Evolutionary conservation across 2,113 vertebrate genomes (phyloP).

Genomic region (Xenopus borealis): DNA sequence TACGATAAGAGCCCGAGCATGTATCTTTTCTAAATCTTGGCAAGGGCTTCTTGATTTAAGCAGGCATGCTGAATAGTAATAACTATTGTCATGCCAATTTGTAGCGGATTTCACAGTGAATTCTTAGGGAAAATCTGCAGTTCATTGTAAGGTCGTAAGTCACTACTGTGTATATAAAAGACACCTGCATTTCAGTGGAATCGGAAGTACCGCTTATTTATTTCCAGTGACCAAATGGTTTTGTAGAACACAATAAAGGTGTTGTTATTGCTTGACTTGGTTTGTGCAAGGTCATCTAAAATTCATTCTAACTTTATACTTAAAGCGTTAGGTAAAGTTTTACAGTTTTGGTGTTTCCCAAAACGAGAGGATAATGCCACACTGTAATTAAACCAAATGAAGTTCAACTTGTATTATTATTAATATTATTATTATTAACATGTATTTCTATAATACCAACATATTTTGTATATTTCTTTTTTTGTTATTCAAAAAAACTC

Average conservation of each 20-base stretch:
- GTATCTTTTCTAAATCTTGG: slow-evolving; percentile 28
- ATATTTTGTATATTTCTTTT: no score
- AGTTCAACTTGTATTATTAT: no score
- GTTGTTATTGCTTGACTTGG: slow-evolving; percentile 11
- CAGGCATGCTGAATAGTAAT: slow-evolving; percentile 37
- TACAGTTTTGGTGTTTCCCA: no score
- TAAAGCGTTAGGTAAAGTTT: background rate
- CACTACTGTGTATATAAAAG: slow-evolving; percentile 16
- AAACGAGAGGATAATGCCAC: no score
- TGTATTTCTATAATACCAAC: no score
- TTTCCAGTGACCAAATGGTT: slow-evolving; percentile 6
- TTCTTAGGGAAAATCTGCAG: slow-evolving; percentile 27
- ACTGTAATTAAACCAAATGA: no score
- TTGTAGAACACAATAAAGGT: slow-evolving; percentile 15
- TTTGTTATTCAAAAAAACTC: no score
- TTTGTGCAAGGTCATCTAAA: background rate
- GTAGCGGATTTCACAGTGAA: slow-evolving; percentile 32
- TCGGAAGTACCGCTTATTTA: slow-evolving; percentile 36
- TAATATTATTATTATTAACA: no score
- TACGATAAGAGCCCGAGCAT: background rate
- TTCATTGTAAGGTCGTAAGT: slow-evolving; percentile 29
- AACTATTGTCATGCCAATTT: slow-evolving; percentile 27
- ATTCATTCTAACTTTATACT: background rate
- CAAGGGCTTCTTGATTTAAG: slow-evolving; percentile 10
- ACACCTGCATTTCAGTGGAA: slow-evolving; percentile 34